These are phyloP conservation scores for Tipula confusa DNA, from an alignment of 2,888 invertebrate genomes.

Conservation along the genomic window DNA sequence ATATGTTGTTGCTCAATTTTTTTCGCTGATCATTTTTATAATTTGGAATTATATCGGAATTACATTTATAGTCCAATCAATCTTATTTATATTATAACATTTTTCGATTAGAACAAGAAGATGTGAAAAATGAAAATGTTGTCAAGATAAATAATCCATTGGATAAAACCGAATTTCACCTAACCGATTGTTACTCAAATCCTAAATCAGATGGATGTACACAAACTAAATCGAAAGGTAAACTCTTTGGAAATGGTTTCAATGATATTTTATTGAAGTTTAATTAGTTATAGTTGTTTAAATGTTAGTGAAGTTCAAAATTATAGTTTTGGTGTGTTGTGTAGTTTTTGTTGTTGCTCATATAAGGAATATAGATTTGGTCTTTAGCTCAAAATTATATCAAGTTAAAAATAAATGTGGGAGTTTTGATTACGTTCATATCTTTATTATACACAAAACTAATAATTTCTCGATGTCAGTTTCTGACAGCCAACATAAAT, in stretches of 20 bases:
- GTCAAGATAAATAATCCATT: neutral
- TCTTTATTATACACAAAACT: too few relatives aligned
- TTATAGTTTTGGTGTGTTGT: neutral
- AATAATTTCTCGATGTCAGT: too few relatives aligned
- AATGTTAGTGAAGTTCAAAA: neutral
- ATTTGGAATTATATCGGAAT: neutral
- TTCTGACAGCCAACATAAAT: too few relatives aligned
- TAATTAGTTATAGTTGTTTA: neutral
- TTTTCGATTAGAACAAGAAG: neutral
- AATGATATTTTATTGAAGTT: neutral
- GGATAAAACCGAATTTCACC: neutral
- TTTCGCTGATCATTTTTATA: neutral
- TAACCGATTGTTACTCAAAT: neutral
- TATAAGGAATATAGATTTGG: too few relatives aligned
- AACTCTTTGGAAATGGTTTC: neutral
- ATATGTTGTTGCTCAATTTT: too few relatives aligned
- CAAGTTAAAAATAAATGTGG: too few relatives aligned
- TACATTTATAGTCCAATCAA: neutral
- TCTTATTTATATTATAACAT: neutral
- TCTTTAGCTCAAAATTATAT: too few relatives aligned
- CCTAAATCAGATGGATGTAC: neutral
- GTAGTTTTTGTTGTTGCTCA: neutral
- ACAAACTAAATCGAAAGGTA: neutral
- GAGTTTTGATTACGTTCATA: too few relatives aligned
- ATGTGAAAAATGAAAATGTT: neutral